These are phyloP conservation scores for Netelia inedita DNA, from an alignment of 2,888 invertebrate genomes.

Conservation along the genomic window DNA sequence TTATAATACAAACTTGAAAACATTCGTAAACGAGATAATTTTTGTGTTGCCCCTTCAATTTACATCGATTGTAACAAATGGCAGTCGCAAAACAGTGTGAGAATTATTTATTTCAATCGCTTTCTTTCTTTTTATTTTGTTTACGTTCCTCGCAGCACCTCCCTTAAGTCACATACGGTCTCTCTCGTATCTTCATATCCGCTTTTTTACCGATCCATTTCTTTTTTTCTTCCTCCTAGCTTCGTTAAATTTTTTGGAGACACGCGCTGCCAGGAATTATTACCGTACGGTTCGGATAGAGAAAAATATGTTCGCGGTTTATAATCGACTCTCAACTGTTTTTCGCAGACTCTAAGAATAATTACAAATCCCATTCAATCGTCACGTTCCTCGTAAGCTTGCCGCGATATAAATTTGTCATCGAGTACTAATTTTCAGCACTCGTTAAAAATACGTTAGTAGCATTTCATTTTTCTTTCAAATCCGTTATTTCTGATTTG, in stretches of 20 bases:
- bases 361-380: slow-evolving; percentile 51
- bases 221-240: not conserved
- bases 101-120: slow-evolving; percentile 40
- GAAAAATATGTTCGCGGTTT: slow-evolving; percentile 57
- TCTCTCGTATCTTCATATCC: not conserved
- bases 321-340: slow-evolving; percentile 28
- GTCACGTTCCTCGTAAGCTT: slow-evolving; percentile 23
- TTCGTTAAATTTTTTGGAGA: not conserved
- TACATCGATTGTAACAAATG: slow-evolving; percentile 54
- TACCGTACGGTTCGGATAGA: slow-evolving; percentile 1
- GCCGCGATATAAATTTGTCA: slow-evolving; percentile 14
- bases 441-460: slow-evolving; percentile 53
- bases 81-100: slow-evolving; percentile 52
- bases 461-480: slow-evolving; percentile 18
- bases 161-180: not conserved
- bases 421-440: slow-evolving; percentile 23
- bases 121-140: slow-evolving; percentile 5
- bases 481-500: slow-evolving; percentile 4
- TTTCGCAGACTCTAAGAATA: slow-evolving; percentile 44
- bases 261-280: not conserved
- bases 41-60: slow-evolving; percentile 14
- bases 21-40: slow-evolving; percentile 46
- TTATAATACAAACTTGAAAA: slow-evolving; percentile 61
- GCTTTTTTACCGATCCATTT: not conserved
- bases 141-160: slow-evolving; percentile 16